Base-by-base conservation (phyloP, 2,797 vertebrate genomes). In the Cyclopterus lumpus region DNA sequence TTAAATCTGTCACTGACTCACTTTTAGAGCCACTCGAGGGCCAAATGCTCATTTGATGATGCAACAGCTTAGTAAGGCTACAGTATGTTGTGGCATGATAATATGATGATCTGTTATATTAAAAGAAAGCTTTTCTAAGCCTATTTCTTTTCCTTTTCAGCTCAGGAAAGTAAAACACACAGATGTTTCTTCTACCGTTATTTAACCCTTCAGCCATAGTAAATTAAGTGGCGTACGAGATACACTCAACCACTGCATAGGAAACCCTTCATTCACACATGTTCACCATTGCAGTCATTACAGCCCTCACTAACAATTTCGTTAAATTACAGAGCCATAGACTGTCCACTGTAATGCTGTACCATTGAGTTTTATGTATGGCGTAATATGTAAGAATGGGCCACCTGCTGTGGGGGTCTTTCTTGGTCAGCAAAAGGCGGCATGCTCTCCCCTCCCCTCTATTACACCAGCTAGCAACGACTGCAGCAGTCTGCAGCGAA, bases 1-100 rank as follows among this genome's bases (percentile, higher is more conserved):
- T 82, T 81, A 67, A 81, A 79, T 82, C 60, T 83, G 67, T 73
- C 79, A 78, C 58, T 61, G 77, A 73, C 73, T 77, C 77, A 71
- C 30, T 62, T 64, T 75, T 59, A 49, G 67, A 72, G 54, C 63
- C 15, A n/a, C 70, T 24, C 26, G 3, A 71, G 63, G 38, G 58
- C 28, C 70, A 54, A 69, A n/a, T 71, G 40, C 73, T 81, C 49
- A 44, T 80, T 55, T 62, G 11, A 83, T 74, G 80, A 86, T 42
- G 64, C 60, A 60, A 74, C 14, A 30, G 18, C 58, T 60, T 34
- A 48, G 53, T 53, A 65, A 51, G 34, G 20, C 11, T 48, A 24
- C 5, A 16, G 26, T 57, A 12, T 49, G 57, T 44, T 34, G 20
- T 62, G 59, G 48, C 16, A 49, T 67, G 69, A 54, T 8, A 34